These are phyloP conservation scores for Platysternon megacephalum DNA, from an alignment of 2,113 vertebrate species.

Conservation along the genomic window DNA sequence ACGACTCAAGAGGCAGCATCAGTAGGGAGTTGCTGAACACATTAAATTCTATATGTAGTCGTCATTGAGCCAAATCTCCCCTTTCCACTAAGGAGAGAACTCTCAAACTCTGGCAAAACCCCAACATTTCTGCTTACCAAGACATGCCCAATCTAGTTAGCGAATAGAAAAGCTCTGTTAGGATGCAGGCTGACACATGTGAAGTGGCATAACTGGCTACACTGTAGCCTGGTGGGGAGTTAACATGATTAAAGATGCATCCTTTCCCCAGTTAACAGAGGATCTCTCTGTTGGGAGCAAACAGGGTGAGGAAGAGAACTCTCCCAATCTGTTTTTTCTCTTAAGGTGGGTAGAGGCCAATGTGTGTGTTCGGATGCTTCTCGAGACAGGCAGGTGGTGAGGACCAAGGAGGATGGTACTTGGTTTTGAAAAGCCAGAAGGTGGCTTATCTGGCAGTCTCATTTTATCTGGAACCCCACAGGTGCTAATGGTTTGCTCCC, in stretches of 20 bases:
- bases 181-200: neutral
- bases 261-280: neutral
- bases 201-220: rapidly evolving
- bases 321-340: neutral
- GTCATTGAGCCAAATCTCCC: neutral
- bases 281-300: rapidly evolving
- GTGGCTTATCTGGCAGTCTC: neutral
- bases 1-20: neutral
- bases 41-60: neutral
- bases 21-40: neutral
- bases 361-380: neutral
- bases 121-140: neutral
- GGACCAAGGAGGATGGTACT: neutral
- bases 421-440: neutral
- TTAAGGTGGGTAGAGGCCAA: neutral
- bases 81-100: rapidly evolving
- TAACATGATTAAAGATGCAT: neutral
- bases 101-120: neutral
- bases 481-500: neutral
- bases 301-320: neutral
- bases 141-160: neutral
- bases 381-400: neutral
- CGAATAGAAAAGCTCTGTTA: neutral
- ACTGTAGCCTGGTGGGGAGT: neutral
- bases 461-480: neutral